Evolutionary conservation across 2,888 invertebrate species (phyloP), one percentile per base, ranked within the genome.

Genomic region (Galerucella pusilla): DNA sequence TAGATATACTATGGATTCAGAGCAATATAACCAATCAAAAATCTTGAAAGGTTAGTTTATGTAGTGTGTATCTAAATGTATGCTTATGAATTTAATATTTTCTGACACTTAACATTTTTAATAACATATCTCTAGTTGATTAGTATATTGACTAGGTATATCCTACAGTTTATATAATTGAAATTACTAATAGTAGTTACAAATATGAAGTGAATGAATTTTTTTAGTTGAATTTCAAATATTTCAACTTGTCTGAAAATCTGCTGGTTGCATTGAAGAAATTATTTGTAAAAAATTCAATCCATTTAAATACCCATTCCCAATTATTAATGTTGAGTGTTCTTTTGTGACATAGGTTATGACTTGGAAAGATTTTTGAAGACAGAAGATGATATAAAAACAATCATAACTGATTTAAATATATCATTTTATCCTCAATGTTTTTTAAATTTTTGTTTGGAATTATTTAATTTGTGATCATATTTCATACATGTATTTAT

Each of bases 341-440:
- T 57, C 16, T 57, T 10, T 16, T 20, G 16, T 20, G 16, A 52
- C 14, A 52, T n/a, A 52, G 52, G 52, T 57, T 57, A 20, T 57
- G 57, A 57, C 57, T 52, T 52, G 7, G 2, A 6, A 57, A 57
- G 57, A 57, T 57, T 57, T 57, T 57, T 57, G 57, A 57, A 57
- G 57, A 16, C 16, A n/a, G 57, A 57, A 57, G 57, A 57, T 57
- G 7, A 16, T 6, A 57, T 16, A 57, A 20, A 57, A 16, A 57
- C 4, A 2, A 20, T 16, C 11, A 2, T 9, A 57, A 10, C 10
- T 20, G 2, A 57, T 20, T 57, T 57, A 9, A 57, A 57, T 57
- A 46, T 49, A 12, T 49, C 49, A 49, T 14, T 49, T 2, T 4
- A 49, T 49, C 14, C 5, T 49, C 9, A 42, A 14, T 49, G 14